These are phyloP conservation scores for Anticlea derivata DNA, from an alignment of 2,888 invertebrate species.

Conservation along the genomic window DNA sequence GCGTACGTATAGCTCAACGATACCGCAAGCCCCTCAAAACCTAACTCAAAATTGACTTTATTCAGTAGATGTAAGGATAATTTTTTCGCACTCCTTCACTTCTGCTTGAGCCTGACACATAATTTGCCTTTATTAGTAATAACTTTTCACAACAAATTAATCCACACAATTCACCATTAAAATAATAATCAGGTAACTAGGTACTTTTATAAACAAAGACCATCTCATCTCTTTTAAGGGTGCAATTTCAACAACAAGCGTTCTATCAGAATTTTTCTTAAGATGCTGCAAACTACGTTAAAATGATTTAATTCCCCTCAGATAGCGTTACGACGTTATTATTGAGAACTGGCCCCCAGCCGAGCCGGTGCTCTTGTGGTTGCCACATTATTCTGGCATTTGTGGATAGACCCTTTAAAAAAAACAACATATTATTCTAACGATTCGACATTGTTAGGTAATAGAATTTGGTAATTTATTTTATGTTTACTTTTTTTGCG, in stretches of 20 bases:
- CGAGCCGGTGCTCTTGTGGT: slow-evolving; percentile 5
- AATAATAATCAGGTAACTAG: slow-evolving; percentile 40
- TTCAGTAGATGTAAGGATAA: too few species aligned
- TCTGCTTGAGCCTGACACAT: too few species aligned
- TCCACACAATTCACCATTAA: slow-evolving; percentile 30
- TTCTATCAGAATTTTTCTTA: slow-evolving; percentile 68
- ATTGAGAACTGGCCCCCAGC: slow-evolving; percentile 54
- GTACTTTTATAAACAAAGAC: slow-evolving; percentile 51
- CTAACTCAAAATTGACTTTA: too few species aligned
- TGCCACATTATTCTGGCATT: slow-evolving; percentile 1
- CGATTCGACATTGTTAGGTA: too few species aligned
- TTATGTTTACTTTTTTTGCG: too few species aligned
- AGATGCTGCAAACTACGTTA: slow-evolving; percentile 77
- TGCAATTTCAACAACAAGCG: slow-evolving; percentile 69
- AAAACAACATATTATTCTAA: too few species aligned
- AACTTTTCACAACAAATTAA: too few species aligned
- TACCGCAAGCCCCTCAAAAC: too few species aligned
- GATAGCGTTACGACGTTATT: slow-evolving; percentile 73
- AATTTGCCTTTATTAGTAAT: too few species aligned
- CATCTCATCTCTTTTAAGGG: slow-evolving; percentile 37
- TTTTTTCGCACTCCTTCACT: too few species aligned
- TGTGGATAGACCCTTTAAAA: background rate
- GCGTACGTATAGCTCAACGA: too few species aligned
- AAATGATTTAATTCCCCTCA: slow-evolving; percentile 81
- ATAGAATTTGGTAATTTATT: too few species aligned